Conservation (phyloP, 2,888 invertebrate genomes). For the Cheilosia vulpina region DNA sequence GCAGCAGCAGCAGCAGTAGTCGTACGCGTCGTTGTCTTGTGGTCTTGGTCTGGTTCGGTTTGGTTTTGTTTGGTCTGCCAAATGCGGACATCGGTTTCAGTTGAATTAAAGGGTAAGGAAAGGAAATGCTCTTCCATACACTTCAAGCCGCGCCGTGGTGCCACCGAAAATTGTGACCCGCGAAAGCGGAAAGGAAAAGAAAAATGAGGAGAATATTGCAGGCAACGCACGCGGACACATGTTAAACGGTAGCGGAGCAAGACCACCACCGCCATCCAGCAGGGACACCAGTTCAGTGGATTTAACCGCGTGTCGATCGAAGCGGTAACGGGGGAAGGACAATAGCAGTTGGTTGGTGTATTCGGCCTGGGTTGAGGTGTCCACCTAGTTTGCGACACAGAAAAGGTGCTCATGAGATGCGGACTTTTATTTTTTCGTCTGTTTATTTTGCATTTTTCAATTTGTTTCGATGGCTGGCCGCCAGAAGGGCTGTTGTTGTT, state of each 20-base stretch:
- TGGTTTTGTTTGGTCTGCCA: slow-evolving; percentile 43
- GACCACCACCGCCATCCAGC: slow-evolving; percentile 52
- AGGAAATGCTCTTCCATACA: slow-evolving; percentile 26
- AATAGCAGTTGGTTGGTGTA: slow-evolving; percentile 52
- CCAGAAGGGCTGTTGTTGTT: slow-evolving; percentile 46
- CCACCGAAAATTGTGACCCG: slow-evolving; percentile 9
- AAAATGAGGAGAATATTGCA: slow-evolving; percentile 51
- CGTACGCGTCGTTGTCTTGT: slow-evolving; percentile 68
- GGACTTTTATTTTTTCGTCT: slow-evolving; percentile 32
- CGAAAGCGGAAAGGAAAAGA: slow-evolving; percentile 62
- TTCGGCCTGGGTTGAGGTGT: slow-evolving; percentile 47
- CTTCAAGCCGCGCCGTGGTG: background rate
- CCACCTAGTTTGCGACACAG: slow-evolving; percentile 70
- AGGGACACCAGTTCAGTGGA: slow-evolving; percentile 11
- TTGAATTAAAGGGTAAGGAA: slow-evolving; percentile 70
- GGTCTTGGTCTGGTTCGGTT: slow-evolving; percentile 41
- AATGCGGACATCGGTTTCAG: slow-evolving; percentile 64
- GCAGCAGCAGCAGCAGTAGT: slow-evolving; percentile 47
- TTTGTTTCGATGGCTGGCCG: slow-evolving; percentile 69
- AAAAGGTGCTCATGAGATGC: slow-evolving; percentile 69
- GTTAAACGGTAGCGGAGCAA: slow-evolving; percentile 77
- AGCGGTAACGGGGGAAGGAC: slow-evolving; percentile 45
- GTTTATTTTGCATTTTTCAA: slow-evolving; percentile 66
- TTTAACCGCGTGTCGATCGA: slow-evolving; percentile 12
- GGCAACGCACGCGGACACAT: slow-evolving; percentile 76